Conservation (phyloP, 2,113 vertebrate species). For the Mustela lutreola region DNA sequence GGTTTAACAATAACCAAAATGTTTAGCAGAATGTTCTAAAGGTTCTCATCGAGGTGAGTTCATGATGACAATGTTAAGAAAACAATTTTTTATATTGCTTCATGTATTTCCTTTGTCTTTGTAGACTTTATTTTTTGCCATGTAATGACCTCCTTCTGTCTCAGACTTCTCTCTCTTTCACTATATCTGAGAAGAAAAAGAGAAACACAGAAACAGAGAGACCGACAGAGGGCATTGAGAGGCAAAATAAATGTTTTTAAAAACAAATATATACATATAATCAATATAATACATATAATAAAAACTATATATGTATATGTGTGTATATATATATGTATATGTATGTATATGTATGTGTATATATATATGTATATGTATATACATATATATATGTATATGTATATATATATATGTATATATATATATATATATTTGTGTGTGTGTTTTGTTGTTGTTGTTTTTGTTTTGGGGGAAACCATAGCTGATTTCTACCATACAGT, state of each 20-base stretch:
- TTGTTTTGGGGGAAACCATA: not conserved
- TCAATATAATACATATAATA: not conserved
- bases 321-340: too few species aligned
- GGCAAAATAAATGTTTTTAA: not conserved
- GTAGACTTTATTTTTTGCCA: not conserved
- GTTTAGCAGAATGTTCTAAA: not conserved
- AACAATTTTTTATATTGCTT: not conserved
- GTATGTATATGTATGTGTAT: not conserved
- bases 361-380: not conserved
- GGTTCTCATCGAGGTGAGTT: not conserved
- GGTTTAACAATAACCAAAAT: not conserved
- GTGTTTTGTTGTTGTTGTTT: not conserved
- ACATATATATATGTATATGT: not conserved
- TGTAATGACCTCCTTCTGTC: not conserved
- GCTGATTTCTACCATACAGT: not conserved
- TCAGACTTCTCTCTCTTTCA: not conserved
- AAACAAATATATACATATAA: not conserved
- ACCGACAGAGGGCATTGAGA: not conserved
- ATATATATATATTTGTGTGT: not conserved
- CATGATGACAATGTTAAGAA: not conserved
- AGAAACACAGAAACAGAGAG: not conserved
- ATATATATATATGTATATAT: not conserved
- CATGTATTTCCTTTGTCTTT: not conserved
- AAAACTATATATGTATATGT: not conserved
- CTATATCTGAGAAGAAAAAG: not conserved